These are phyloP conservation scores for Tragulus kanchil DNA, from an alignment of 2,113 vertebrate genomes.

Conservation along the genomic window DNA sequence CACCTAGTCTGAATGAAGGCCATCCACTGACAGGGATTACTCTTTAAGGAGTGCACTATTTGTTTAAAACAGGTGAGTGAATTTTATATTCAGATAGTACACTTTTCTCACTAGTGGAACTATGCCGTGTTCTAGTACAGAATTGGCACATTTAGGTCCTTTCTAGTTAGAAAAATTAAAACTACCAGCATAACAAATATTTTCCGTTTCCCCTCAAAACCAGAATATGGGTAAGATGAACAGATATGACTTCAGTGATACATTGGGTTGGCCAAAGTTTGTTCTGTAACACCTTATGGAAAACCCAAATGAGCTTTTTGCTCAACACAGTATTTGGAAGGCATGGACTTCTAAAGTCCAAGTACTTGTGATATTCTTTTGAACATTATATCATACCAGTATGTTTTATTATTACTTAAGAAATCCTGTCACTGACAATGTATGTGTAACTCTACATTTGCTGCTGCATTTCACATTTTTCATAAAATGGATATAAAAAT, in stretches of 20 bases:
- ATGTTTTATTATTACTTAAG: background rate
- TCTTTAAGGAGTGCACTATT: background rate
- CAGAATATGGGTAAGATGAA: background rate
- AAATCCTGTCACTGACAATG: background rate
- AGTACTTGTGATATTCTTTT: background rate
- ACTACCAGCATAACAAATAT: background rate
- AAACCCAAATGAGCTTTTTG: background rate
- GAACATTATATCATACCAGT: background rate
- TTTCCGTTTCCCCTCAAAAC: background rate
- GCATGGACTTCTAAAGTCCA: background rate
- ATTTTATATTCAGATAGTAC: background rate
- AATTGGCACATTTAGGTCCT: background rate
- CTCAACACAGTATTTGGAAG: background rate
- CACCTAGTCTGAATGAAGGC: background rate
- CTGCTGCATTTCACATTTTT: background rate
- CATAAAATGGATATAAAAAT: background rate
- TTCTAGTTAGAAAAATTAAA: conserved; percentile 5
- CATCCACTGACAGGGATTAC: background rate
- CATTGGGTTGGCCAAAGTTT: background rate
- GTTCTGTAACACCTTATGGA: background rate
- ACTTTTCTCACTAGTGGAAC: background rate
- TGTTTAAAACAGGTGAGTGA: background rate
- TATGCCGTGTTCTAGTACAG: background rate
- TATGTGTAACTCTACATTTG: background rate
- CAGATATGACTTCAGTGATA: no score